Base-by-base conservation (phyloP, 1,140 invertebrate species). In the Nomia melanderi region DNA sequence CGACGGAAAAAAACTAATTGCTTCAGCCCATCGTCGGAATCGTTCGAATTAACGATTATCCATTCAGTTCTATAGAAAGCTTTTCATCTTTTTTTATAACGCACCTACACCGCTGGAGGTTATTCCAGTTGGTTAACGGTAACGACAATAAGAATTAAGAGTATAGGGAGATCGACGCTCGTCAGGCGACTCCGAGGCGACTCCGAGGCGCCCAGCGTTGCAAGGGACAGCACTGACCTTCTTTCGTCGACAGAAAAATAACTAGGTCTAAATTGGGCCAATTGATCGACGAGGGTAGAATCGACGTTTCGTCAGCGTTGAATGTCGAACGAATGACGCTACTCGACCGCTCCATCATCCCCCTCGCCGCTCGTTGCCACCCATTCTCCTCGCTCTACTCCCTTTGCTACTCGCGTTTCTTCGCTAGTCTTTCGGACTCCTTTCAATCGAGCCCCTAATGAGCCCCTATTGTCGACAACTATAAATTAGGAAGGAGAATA, bases 141-240 rank as follows among this genome's bases (percentile, higher is more conserved):
- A 83, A 80, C 69, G 66, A 59, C 53, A 72, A 71, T 65, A 79
- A 60, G 64, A 79, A 84, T 83, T 84, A 79, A 82, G 50, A 59
- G 29, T 57, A 64, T 72, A 71, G 56, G 33, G 17, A 71, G 57
- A 71, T 54, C n/a, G 56, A 64, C 63, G 81, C 29, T 29, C 36
- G 39, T 31, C 29, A 71, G 62, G 39, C 78, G 73, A 53, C n/a
- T n/a, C n/a, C n/a, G 41, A 44, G 41, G 41, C 41, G 41, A 44
- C 79, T 27, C 23, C 39, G 31, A 60, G 82, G 74, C 83, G 83
- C 66, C 70, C 25, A 25, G 27, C 78, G 47, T 56, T 69, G 65
- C 65, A 77, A 73, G 56, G 63, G 70, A 47, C 74, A 60, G 71
- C 75, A 85, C 79, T 85, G 83, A 85, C 82, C 83, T 85, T 83